A percentile compares a stretch with the other conserved stretches of the same genome.
Conservation (phyloP, 2,888 invertebrate species). For the Melanophora roralis region DNA sequence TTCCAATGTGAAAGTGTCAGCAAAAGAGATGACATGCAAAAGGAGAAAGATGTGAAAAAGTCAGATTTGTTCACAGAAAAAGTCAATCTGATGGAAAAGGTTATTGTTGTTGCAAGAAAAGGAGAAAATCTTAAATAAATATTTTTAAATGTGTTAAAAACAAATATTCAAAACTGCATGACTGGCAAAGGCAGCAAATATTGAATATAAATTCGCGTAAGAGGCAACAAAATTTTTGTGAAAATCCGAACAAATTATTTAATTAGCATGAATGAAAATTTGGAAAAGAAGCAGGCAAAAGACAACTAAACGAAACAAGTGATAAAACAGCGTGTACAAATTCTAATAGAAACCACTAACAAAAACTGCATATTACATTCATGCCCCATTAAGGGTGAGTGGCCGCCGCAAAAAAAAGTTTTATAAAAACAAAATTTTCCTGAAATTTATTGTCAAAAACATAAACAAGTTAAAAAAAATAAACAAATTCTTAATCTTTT, state of each 20-base stretch:
- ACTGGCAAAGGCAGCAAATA: background rate
- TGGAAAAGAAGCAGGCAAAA: background rate
- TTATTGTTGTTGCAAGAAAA: constrained; percentile 43
- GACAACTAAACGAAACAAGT: constrained; percentile 36
- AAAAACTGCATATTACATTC: background rate
- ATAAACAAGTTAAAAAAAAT: background rate
- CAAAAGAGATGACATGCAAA: constrained; percentile 28
- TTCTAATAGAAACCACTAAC: constrained; percentile 28
- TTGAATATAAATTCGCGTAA: constrained; percentile 3
- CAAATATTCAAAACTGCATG: constrained; percentile 3
- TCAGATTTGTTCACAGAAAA: constrained; percentile 10
- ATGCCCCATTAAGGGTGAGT: constrained; percentile 28
- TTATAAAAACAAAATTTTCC: background rate
- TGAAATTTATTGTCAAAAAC: background rate
- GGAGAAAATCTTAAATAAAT: constrained; percentile 21
- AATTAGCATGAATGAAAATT: constrained; percentile 43
- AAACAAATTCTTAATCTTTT: background rate
- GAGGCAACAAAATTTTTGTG: constrained; percentile 37
- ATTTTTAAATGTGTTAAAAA: constrained; percentile 19
- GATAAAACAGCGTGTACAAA: constrained; percentile 48
- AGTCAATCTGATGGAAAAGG: constrained; percentile 44
- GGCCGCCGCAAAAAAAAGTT: constrained; percentile 9
- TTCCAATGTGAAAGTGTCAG: constrained; percentile 29
- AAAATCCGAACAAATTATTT: constrained; percentile 11
- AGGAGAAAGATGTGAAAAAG: constrained; percentile 23